Conservation (phyloP, 2,113 vertebrate species). For the Choloepus hoffmanni region DNA sequence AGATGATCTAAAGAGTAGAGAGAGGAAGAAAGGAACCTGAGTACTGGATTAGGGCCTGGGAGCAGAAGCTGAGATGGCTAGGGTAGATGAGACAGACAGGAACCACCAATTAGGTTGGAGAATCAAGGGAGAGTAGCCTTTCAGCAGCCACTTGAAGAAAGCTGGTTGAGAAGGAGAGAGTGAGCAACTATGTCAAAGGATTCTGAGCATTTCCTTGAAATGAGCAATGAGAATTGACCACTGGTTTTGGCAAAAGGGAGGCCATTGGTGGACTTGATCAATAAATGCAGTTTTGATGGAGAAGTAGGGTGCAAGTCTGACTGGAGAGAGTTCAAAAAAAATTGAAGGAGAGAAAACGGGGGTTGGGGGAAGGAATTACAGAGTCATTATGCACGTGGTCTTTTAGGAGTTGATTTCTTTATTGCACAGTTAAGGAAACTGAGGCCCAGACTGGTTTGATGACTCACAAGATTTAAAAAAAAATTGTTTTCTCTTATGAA, state of each 20-base stretch:
- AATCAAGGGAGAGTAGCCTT: background rate
- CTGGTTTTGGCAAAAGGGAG: background rate
- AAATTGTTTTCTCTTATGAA: slow-evolving; percentile 12
- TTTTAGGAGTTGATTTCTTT: background rate
- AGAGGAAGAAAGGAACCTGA: background rate
- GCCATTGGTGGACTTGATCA: background rate
- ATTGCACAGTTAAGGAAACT: no score
- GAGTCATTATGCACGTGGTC: background rate
- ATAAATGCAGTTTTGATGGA: background rate
- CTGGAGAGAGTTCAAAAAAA: background rate
- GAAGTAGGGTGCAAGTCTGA: background rate
- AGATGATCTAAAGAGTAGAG: background rate
- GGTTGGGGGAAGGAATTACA: background rate
- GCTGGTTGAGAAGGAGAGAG: background rate
- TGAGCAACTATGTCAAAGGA: background rate
- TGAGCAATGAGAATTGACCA: background rate
- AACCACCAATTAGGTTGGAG: background rate
- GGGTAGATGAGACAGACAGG: background rate
- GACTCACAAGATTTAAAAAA: background rate
- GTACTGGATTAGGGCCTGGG: background rate
- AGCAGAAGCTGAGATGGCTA: no score
- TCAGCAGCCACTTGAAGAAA: background rate
- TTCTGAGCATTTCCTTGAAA: background rate
- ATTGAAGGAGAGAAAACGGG: background rate
- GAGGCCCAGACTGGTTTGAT: background rate